phyloP scores from a whole-genome alignment of 2,888 invertebrate genomes.

The Tenthredo livida region DNA sequence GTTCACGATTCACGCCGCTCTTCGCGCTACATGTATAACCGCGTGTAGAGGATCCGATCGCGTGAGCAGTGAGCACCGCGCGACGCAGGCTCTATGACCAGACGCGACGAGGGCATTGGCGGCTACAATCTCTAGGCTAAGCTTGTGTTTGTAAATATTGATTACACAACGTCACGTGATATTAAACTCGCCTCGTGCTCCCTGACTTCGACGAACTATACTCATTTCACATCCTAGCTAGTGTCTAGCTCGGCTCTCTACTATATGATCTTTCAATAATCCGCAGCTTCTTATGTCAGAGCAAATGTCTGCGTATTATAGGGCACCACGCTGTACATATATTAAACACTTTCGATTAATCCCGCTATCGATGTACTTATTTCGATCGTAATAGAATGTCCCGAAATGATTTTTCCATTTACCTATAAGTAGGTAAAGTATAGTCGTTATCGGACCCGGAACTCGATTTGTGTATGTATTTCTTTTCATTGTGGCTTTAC shows the following conservation, averaged over 20 bases:
- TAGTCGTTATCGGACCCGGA: too few relatives aligned
- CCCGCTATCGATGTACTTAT: not conserved
- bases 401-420: not conserved
- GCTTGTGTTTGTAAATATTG: constrained; percentile 53
- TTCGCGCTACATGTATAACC: not conserved
- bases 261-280: not conserved
- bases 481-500: too few relatives aligned
- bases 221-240: not conserved
- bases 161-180: constrained; percentile 51
- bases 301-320: not conserved
- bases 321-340: not conserved
- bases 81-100: not conserved
- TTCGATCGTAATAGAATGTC: too few relatives aligned
- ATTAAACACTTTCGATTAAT: not conserved
- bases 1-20: not conserved
- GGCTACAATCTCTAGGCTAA: constrained; percentile 42
- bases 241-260: not conserved
- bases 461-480: too few relatives aligned
- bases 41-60: constrained; percentile 8
- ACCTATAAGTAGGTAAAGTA: too few relatives aligned
- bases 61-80: constrained; percentile 24
- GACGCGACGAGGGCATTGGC: constrained; percentile 44
- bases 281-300: not conserved
- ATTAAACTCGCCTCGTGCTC: constrained; percentile 3
- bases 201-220: constrained; percentile 5